Percentiles rank a stretch among this genome's conserved stretches.
These are phyloP conservation scores for Plagodis pulveraria DNA, from an alignment of 2,888 invertebrate genomes.

Conservation along the genomic window DNA sequence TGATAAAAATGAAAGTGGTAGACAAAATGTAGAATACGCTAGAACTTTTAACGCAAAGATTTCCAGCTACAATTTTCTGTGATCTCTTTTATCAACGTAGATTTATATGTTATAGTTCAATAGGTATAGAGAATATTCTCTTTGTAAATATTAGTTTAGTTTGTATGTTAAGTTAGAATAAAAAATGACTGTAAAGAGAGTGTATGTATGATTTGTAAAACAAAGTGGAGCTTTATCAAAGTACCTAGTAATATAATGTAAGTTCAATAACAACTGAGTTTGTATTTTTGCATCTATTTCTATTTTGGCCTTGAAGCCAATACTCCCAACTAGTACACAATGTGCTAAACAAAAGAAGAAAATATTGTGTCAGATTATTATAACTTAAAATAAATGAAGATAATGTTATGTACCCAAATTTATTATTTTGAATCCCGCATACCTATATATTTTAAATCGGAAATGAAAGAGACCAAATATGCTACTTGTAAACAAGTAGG, in stretches of 20 bases:
- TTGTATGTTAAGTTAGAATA: constrained; percentile 56
- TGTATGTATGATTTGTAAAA: constrained; percentile 84
- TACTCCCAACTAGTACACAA: constrained; percentile 75
- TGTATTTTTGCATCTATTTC: constrained; percentile 83
- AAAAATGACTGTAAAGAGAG: constrained; percentile 81
- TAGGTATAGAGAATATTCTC: constrained; percentile 64
- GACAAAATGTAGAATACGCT: constrained; percentile 71
- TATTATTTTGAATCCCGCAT: constrained; percentile 29
- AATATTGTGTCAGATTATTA: constrained; percentile 78
- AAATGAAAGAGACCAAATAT: too few species aligned
- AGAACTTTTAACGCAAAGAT: constrained; percentile 80
- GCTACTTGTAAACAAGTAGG: too few species aligned
- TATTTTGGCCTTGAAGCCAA: constrained; percentile 68
- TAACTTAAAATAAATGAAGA: constrained; percentile 79
- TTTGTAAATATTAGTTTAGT: constrained; percentile 76
- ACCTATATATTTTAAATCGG: too few species aligned
- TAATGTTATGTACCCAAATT: constrained; percentile 59
- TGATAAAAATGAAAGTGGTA: constrained; percentile 82
- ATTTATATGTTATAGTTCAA: constrained; percentile 73
- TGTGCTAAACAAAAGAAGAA: constrained; percentile 64
- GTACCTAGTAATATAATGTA: constrained; percentile 79
- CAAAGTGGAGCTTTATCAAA: constrained; percentile 84
- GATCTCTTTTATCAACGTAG: constrained; percentile 85
- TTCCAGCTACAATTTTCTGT: constrained; percentile 86
- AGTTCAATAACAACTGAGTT: constrained; percentile 76